Evolutionary conservation across 2,888 invertebrate genomes (phyloP).

Genomic region (Margaritifera margaritifera): DNA sequence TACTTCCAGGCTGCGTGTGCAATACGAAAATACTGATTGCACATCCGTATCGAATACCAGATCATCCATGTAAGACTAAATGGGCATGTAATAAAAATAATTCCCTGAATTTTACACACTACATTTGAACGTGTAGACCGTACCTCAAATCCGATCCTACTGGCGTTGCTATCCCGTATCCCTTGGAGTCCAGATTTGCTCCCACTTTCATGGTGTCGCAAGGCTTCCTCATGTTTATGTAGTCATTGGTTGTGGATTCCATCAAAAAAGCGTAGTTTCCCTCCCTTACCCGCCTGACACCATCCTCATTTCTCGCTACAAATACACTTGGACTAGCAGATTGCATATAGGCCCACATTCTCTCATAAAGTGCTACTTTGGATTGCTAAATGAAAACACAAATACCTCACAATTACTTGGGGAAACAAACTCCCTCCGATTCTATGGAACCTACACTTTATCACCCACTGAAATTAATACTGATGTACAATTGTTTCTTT

Average conservation of each 20-base stretch:
- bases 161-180: constrained; percentile 89
- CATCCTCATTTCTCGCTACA: constrained; percentile 86
- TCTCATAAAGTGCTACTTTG: constrained; percentile 88
- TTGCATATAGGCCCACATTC: constrained; percentile 95
- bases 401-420: not conserved
- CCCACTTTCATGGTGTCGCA: constrained; percentile 79
- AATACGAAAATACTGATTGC: not conserved
- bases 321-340: constrained; percentile 81
- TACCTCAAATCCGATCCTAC: constrained; percentile 54
- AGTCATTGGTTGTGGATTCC: constrained; percentile 80
- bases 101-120: not conserved
- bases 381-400: constrained; percentile 79
- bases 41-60: not conserved
- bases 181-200: constrained; percentile 85
- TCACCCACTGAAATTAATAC: no score
- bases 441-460: no score
- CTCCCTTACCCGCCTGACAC: constrained; percentile 85
- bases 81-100: not conserved
- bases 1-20: no score
- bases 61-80: not conserved
- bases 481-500: no score
- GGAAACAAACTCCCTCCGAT: not conserved
- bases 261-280: constrained; percentile 76
- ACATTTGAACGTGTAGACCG: not conserved
- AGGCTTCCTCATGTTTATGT: constrained; percentile 89